These are phyloP conservation scores for Crax fasciolata DNA, from an alignment of 2,797 vertebrate genomes.

Conservation along the genomic window DNA sequence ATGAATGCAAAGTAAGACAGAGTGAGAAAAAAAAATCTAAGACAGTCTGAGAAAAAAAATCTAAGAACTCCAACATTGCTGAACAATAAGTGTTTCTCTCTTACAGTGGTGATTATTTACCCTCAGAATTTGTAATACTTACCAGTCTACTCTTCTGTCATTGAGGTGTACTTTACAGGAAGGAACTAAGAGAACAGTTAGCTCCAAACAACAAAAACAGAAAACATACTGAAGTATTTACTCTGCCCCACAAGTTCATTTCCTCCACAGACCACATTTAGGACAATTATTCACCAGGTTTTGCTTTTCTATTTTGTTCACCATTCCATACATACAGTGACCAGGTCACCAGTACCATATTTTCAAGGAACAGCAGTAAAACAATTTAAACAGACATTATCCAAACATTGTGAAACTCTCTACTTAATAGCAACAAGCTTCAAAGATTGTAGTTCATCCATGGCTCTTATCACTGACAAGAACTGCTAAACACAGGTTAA, in stretches of 20 bases:
- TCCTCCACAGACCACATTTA: neutral
- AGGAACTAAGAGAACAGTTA: neutral
- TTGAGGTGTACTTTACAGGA: neutral
- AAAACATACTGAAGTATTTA: neutral
- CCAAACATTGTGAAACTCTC: neutral
- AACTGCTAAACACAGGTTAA: neutral
- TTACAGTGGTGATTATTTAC: neutral
- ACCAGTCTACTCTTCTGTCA: neutral
- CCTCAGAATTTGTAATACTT: neutral
- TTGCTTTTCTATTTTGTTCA: neutral
- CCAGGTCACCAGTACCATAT: neutral
- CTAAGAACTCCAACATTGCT: neutral
- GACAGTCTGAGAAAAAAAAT: too few species aligned
- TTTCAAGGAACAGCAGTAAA: neutral
- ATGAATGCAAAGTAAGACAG: neutral
- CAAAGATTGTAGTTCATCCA: neutral
- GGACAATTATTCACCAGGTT: neutral
- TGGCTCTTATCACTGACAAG: neutral
- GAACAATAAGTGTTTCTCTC: neutral
- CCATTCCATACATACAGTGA: neutral
- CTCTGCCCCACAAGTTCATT: neutral
- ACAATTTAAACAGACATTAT: neutral
- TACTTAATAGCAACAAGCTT: neutral
- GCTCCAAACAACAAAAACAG: neutral
- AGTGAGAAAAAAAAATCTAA: neutral